phyloP scores from a whole-genome alignment of 2,797 vertebrate species.

The Acanthiza pusilla region DNA sequence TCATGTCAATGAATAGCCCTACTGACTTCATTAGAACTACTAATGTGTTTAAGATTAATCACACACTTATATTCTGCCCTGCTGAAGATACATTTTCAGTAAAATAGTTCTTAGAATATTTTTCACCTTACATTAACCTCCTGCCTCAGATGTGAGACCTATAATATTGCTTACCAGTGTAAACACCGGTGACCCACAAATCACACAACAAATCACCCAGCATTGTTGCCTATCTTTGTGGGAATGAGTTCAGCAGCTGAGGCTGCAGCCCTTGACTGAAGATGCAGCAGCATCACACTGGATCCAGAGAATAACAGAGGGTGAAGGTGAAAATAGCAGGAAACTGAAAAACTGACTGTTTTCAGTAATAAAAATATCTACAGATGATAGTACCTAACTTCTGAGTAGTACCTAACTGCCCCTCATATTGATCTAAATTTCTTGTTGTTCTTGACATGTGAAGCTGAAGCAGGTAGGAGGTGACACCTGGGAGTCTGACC shows the following conservation, averaged over 20 bases:
- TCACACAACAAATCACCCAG: not conserved
- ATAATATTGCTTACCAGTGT: not conserved
- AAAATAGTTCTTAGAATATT: not conserved
- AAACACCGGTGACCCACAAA: not conserved
- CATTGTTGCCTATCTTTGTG: not conserved
- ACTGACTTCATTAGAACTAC: not conserved
- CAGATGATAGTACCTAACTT: not conserved
- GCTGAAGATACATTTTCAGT: not conserved
- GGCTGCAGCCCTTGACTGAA: not conserved
- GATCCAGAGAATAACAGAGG: not conserved
- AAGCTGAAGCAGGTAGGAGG: not conserved
- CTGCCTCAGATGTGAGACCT: not conserved
- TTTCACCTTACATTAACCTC: not conserved
- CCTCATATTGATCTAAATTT: not conserved
- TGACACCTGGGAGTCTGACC: not conserved
- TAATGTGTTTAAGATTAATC: not conserved
- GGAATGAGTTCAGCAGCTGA: not conserved
- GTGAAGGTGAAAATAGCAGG: not conserved
- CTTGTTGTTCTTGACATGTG: not conserved
- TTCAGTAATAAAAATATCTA: not conserved
- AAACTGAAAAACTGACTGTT: not conserved
- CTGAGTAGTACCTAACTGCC: accelerated
- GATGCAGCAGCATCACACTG: not conserved
- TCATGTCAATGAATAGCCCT: not conserved
- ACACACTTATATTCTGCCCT: not conserved